Conservation (phyloP, 2,113 vertebrate genomes). For the Pelodiscus sinensis region DNA sequence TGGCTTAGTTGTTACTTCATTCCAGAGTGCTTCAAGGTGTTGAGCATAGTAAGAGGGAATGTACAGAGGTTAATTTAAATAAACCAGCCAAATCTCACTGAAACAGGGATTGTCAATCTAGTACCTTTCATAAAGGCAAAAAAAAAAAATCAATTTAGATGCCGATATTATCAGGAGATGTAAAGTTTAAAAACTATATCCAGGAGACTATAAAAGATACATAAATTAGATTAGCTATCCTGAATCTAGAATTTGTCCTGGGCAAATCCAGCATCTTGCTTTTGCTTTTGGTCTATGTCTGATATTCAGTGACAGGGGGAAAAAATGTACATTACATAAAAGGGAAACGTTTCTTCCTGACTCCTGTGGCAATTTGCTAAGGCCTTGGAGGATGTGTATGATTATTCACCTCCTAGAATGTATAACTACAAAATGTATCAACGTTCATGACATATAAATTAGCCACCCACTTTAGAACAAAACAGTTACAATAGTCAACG, state of each 20-base stretch:
- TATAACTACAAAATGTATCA: background rate
- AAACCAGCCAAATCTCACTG: background rate
- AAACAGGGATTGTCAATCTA: rapidly evolving
- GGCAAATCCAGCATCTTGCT: background rate
- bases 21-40: background rate
- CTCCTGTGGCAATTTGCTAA: background rate
- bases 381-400: background rate
- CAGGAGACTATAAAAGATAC: background rate
- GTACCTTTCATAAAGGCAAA: background rate
- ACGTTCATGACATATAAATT: background rate
- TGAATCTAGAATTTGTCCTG: background rate
- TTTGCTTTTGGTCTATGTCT: background rate
- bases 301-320: background rate
- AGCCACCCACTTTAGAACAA: background rate
- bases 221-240: background rate
- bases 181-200: rapidly evolving
- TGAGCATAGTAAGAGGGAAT: background rate
- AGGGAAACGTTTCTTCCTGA: background rate
- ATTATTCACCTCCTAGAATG: background rate
- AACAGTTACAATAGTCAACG: background rate
- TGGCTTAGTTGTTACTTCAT: background rate
- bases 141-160: background rate
- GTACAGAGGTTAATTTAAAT: background rate
- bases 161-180: rapidly evolving
- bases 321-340: background rate